Evolutionary conservation across 2,797 vertebrate genomes (phyloP), one percentile per base, ranked within the genome.

Genomic region (Bradypodion ventrale): DNA sequence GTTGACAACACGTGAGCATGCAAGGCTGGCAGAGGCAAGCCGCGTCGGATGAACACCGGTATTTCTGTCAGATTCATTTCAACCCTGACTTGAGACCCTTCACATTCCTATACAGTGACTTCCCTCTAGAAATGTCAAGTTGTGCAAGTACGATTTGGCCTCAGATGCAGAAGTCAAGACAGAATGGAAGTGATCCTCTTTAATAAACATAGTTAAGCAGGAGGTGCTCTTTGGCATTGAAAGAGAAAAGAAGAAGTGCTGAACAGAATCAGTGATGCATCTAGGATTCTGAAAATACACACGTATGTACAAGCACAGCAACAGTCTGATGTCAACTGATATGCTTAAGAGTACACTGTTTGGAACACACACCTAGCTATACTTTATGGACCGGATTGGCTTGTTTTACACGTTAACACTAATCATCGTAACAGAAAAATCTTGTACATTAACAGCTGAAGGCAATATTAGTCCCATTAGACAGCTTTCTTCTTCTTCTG

Each of bases 41-140:
- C 75, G 59, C 21, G 10, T 21, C 49, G 60, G n/a, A 44, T 65
- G 23, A 75, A 9, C 69, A 27, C 25, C 82, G 25, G 52, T 88
- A 78, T 23, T 89, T 79, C 83, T 83, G 70, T 35, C n/a, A 68
- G 25, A 7, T 73, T 87, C 29, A 87, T 77, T 29, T 60, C 25
- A 69, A 8, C n/a, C 27, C 35, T n/a, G 32, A 40, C 7, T 75
- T 60, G 40, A 44, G n/a, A 37, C 25, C 65, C 21, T 8, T n/a
- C 25, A 56, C 44, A 75, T 29, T 69, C 46, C 15, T 59, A 35
- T 27, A 62, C 25, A 46, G 32, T 32, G 40, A 85, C 27, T 74
- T 66, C 40, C 69, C 40, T 27, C 29, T 60, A 56, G 72, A 85
- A 52, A 66, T 52, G 16, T 27, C 12, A 37, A 74, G 19, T 44